Conservation (phyloP, 2,888 invertebrate species). For the Cantharis lateralis region DNA sequence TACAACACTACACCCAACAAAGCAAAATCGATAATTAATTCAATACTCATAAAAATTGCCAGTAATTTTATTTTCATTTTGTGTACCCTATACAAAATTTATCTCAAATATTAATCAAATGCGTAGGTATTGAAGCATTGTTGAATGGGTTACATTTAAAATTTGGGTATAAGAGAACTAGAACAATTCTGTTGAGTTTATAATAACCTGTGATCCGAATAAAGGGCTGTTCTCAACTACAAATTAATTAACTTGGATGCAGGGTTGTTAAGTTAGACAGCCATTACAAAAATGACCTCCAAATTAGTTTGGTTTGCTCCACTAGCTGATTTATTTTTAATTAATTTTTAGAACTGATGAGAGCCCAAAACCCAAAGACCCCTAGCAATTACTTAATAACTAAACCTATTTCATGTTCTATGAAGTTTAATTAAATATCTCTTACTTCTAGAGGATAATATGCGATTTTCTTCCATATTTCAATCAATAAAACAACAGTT, state of each 20-base stretch:
- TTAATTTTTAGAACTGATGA: slow-evolving; percentile 33
- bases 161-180: neutral
- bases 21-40: neutral
- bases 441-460: neutral
- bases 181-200: neutral
- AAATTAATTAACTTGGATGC: slow-evolving; percentile 46
- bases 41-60: neutral
- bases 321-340: slow-evolving; percentile 45
- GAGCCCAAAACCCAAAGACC: neutral
- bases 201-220: slow-evolving; percentile 5
- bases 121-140: neutral
- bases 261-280: slow-evolving; percentile 38
- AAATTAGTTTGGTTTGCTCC: slow-evolving; percentile 42
- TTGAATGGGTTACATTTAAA: neutral
- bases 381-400: neutral
- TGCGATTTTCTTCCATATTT: neutral
- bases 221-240: slow-evolving; percentile 32
- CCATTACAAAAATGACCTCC: slow-evolving; percentile 48
- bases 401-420: neutral
- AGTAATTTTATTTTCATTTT: neutral
- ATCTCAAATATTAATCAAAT: neutral
- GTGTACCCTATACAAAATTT: neutral
- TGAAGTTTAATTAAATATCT: neutral
- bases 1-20: neutral
- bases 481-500: neutral